These are phyloP conservation scores for Aldabrachelys gigantea DNA, from an alignment of 2,113 vertebrate species.

Conservation along the genomic window DNA sequence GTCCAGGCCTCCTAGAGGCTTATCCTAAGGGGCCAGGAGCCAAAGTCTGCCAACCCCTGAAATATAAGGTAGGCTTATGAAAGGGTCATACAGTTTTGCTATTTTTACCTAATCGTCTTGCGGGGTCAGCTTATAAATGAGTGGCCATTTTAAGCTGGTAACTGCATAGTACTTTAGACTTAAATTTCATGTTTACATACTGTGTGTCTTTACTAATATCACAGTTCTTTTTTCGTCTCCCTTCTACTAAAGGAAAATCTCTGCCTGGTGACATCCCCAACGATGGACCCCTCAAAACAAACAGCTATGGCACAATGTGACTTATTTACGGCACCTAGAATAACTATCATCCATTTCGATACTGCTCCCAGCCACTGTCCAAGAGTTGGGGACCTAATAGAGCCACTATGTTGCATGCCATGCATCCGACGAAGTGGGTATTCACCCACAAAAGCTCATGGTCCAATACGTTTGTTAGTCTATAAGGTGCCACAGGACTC, in stretches of 20 bases:
- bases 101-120: too few species aligned
- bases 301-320: background rate
- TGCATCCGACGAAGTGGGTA: too few species aligned
- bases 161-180: background rate
- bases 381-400: background rate
- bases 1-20: too few species aligned
- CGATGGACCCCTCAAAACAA: background rate
- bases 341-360: background rate
- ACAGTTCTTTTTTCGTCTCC: background rate
- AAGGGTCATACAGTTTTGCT: too few species aligned
- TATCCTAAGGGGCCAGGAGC: too few species aligned
- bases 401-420: background rate
- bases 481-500: too few species aligned
- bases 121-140: too few species aligned
- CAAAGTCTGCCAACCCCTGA: too few species aligned
- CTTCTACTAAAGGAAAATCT: background rate
- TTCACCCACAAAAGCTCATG: too few species aligned
- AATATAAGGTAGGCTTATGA: too few species aligned
- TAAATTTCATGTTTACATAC: background rate
- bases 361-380: background rate
- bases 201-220: background rate
- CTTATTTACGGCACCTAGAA: background rate
- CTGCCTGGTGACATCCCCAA: background rate
- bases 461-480: too few species aligned
- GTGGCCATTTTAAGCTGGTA: background rate